Conservation (phyloP, 2,797 vertebrate species). For the Myotis pilosus region DNA sequence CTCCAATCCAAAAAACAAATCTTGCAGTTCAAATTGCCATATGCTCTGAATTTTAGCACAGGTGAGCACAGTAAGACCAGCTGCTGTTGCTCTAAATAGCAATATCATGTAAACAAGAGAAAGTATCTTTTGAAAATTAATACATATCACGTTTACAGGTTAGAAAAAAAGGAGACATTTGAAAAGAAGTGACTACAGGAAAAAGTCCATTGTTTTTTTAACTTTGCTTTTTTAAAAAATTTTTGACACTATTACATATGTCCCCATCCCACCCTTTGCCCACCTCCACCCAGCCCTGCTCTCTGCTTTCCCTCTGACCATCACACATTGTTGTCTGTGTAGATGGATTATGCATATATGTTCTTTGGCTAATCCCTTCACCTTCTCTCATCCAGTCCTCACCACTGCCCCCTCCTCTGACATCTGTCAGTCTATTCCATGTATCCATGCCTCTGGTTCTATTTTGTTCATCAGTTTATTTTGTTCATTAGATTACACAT, state of each 20-base stretch:
- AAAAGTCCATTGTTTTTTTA: not conserved
- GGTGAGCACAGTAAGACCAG: constrained; percentile 18
- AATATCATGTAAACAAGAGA: not conserved
- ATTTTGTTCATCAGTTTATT: not conserved
- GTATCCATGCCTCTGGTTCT: not conserved
- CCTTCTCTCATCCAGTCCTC: not conserved
- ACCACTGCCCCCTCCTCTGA: not conserved
- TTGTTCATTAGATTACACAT: not conserved
- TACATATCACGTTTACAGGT: not conserved
- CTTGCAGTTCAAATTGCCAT: not conserved
- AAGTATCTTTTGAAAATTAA: not conserved
- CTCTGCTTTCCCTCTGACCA: not conserved
- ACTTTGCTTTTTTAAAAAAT: not conserved
- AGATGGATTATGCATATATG: not conserved
- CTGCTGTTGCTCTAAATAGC: not conserved
- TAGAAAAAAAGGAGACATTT: not conserved
- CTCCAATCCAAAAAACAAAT: not conserved
- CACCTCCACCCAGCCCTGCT: not conserved
- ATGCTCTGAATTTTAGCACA: not conserved
- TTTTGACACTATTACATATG: not conserved
- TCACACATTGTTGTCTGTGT: not conserved
- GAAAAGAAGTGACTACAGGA: not conserved
- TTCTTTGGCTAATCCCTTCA: not conserved
- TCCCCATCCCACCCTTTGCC: not conserved
- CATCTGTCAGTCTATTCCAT: not conserved